A percentile compares a stretch with the other conserved stretches of the same genome.
These are phyloP conservation scores for Galeopsomyia nigrocyanea DNA, from an alignment of 2,888 invertebrate species.

Conservation along the genomic window DNA sequence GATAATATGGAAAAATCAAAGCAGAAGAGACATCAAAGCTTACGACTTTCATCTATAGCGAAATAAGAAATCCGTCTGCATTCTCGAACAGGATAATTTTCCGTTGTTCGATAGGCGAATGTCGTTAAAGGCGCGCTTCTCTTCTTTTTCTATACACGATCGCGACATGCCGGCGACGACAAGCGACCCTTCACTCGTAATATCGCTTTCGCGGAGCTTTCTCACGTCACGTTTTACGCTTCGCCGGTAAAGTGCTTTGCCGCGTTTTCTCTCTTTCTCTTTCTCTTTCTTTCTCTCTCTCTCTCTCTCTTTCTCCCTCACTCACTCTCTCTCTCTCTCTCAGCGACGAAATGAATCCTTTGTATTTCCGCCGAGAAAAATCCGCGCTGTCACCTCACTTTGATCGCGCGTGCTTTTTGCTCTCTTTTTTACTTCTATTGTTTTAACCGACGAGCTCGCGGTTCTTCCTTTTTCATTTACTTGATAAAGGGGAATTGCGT, in stretches of 20 bases:
- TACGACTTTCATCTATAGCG: background rate
- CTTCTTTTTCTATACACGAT: slow-evolving; percentile 1
- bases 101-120: background rate
- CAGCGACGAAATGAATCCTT: slow-evolving; percentile 42
- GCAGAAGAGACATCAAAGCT: background rate
- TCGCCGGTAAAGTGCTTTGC: slow-evolving; percentile 29
- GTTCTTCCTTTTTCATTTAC: slow-evolving; percentile 7
- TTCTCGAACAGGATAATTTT: slow-evolving; percentile 14
- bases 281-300: too few species aligned
- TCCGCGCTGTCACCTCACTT: slow-evolving; percentile 17
- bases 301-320: too few species aligned
- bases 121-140: background rate
- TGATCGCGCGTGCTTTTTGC: slow-evolving; percentile 7
- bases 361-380: slow-evolving; percentile 21
- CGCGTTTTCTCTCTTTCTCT: slow-evolving; percentile 27
- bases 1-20: background rate
- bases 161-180: background rate
- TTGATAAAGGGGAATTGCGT: slow-evolving; percentile 18
- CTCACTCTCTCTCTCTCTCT: too few species aligned
- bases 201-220: slow-evolving; percentile 21
- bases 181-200: slow-evolving; percentile 1
- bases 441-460: slow-evolving; percentile 11
- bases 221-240: slow-evolving; percentile 31
- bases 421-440: slow-evolving; percentile 1
- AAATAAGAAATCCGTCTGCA: slow-evolving; percentile 13